Conservation (phyloP, 1,140 invertebrate species). For the Colletes gigas region DNA sequence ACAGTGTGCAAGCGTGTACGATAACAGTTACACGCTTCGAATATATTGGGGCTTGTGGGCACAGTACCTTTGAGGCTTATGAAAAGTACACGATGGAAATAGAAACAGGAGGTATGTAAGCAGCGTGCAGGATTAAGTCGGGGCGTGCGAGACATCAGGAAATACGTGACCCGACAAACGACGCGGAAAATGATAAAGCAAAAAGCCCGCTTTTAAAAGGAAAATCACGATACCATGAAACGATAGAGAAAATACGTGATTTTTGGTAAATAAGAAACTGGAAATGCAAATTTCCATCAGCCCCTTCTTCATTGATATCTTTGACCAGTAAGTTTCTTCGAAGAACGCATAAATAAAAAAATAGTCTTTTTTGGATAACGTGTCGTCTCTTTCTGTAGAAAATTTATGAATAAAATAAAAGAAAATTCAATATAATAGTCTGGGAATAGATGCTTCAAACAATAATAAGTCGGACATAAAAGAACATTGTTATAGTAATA, state of each 20-base stretch:
- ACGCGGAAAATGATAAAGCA: background rate
- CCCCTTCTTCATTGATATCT: too few relatives aligned
- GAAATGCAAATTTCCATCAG: too few relatives aligned
- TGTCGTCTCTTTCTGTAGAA: too few relatives aligned
- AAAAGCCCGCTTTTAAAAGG: background rate
- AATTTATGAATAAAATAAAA: too few relatives aligned
- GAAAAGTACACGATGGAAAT: constrained; percentile 27
- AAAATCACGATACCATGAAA: too few relatives aligned
- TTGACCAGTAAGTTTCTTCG: too few relatives aligned
- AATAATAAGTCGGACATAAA: too few relatives aligned
- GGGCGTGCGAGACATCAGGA: background rate
- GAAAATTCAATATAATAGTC: too few relatives aligned
- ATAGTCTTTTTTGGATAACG: too few relatives aligned
- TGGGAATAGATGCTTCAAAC: too few relatives aligned
- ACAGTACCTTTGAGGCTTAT: constrained; percentile 4
- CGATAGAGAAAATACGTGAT: background rate
- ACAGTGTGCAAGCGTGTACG: background rate
- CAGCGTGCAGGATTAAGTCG: background rate
- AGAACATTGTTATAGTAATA: too few relatives aligned
- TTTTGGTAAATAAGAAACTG: background rate
- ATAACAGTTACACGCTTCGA: constrained; percentile 6
- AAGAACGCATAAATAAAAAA: too few relatives aligned
- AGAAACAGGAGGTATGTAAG: background rate
- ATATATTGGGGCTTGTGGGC: constrained; percentile 7
- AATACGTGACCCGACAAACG: background rate